Evolutionary conservation across 64 coral and sea anemone genomes (phyloP), one percentile per base, ranked within the genome.

Genomic region (Dendrophyllia cribrosa): DNA sequence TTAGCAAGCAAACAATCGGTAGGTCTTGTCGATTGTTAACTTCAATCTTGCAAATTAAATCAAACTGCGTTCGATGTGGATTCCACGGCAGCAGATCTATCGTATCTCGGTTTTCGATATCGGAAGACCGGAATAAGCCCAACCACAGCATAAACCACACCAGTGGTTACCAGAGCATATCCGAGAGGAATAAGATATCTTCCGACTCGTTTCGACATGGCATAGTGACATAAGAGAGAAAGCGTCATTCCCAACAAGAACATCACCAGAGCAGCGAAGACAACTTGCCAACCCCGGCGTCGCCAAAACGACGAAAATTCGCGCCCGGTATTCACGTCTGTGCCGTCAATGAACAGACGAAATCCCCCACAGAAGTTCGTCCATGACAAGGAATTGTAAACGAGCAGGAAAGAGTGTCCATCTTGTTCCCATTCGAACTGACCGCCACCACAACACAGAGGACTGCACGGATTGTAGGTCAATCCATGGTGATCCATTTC

Each of bases 271-370:
- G 87, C 97, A 6, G 77, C 34, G 34, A 98, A 94, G 25, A 98
- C 72, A 9, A 96, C 47, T 74, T 98, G 97, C 51, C 85, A 90
- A 23, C 97, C 97, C 17, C 97, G 90, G 22, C 97, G 93, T 2
- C 94, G 82, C 91, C 94, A 98, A 58, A 98, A 98, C 15, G 91
- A 88, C 2, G 90, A 90, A 46, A 98, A 96, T 70, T 96, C 94
- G 51, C 97, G 89, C 11, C 92, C 95, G 23, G 97, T 98, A 61
- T 98, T 98, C 51, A 95, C 94, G 53, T 98, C 97, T 45, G 93
- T 82, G 25, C 91, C 94, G 59, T 98, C 91, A 72, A 98, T 77
- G 23, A 98, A 98, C 19, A 98, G 88, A 4, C 96, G 90, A 74
- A 90, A 95, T 49, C 93, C 87, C 74, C 96, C 96, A 88, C 87